Evolutionary conservation across 1,140 invertebrate genomes (phyloP).

Genomic region (Drosophila pruinosa): DNA sequence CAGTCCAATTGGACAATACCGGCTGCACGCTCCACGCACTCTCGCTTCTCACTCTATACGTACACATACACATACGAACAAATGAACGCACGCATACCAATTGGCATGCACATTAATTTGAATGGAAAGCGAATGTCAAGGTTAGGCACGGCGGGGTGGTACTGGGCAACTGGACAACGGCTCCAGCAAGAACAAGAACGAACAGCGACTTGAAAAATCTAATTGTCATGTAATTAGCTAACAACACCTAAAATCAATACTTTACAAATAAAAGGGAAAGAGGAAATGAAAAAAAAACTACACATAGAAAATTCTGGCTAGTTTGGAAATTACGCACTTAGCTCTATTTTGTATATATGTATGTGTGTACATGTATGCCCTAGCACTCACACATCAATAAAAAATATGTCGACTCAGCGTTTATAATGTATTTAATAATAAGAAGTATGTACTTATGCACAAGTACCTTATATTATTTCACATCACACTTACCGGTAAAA

Average conservation of each 20-base stretch:
- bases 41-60: not conserved
- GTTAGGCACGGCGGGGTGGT: slow-evolving; percentile 16
- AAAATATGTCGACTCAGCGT: slow-evolving; percentile 2
- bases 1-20: slow-evolving; percentile 24
- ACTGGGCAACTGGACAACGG: not conserved
- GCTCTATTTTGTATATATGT: not conserved
- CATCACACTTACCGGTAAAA: not conserved
- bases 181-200: not conserved
- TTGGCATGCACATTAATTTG: slow-evolving; percentile 41
- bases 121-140: slow-evolving; percentile 47
- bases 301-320: not conserved
- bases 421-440: not conserved
- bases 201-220: slow-evolving; percentile 19
- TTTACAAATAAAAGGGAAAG: not conserved
- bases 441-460: not conserved
- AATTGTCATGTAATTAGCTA: slow-evolving; percentile 42
- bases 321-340: slow-evolving; percentile 19
- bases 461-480: not conserved
- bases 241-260: slow-evolving; percentile 28
- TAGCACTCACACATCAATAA: not conserved
- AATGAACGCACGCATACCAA: not conserved
- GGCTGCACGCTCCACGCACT: slow-evolving; percentile 2
- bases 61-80: not conserved
- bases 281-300: not conserved
- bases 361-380: not conserved